Conservation (phyloP, 64 coral and sea anemone genomes). For the Actinia tenebrosa region DNA sequence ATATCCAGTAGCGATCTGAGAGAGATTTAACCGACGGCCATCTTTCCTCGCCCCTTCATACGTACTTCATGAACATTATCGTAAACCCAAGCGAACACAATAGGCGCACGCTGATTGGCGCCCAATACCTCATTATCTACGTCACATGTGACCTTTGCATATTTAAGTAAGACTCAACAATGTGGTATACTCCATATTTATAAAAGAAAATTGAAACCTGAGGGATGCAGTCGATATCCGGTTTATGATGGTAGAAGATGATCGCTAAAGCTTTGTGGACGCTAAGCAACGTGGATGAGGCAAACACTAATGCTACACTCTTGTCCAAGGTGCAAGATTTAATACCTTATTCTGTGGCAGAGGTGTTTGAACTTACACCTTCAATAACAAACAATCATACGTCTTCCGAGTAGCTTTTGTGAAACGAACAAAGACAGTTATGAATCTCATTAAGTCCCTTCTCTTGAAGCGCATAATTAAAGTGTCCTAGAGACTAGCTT, state of each 20-base stretch:
- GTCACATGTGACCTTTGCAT: constrained; percentile 24
- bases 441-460: constrained; percentile 19
- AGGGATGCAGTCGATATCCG: constrained; percentile 24
- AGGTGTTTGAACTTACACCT: constrained; percentile 17
- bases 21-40: constrained; percentile 12
- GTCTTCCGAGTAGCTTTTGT: constrained; percentile 4
- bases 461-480: constrained; percentile 13
- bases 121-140: neutral
- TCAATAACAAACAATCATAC: neutral
- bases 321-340: neutral
- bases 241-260: neutral
- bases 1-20: neutral
- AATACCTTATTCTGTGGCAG: neutral
- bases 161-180: constrained; percentile 23
- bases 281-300: neutral
- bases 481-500: constrained; percentile 4
- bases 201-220: constrained; percentile 20
- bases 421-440: constrained; percentile 21
- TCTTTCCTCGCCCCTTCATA: constrained; percentile 26
- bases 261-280: constrained; percentile 12
- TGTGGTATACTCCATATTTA: constrained; percentile 16
- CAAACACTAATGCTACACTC: neutral
- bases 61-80: constrained; percentile 23
- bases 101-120: constrained; percentile 24
- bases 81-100: constrained; percentile 14